Conservation (phyloP, 1,140 invertebrate species). For the Pseudomyrmex dendroicus region DNA sequence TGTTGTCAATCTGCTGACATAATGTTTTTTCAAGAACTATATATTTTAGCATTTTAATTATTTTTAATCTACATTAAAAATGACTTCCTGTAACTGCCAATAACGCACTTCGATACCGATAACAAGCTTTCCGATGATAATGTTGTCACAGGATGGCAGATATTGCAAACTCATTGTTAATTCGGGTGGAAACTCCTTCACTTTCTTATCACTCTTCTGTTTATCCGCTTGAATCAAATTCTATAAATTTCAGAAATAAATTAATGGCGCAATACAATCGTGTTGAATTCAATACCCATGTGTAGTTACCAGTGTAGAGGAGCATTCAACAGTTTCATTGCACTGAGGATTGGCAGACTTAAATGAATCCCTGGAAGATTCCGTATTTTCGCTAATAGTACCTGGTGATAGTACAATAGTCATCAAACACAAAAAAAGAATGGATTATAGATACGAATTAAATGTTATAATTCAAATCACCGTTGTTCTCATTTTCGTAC, state of each 20-base stretch:
- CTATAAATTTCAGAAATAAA: constrained; percentile 63
- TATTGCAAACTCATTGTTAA: constrained; percentile 82
- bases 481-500: constrained; percentile 79
- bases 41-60: neutral
- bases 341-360: constrained; percentile 75
- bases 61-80: neutral
- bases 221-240: constrained; percentile 78
- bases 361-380: constrained; percentile 70
- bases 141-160: constrained; percentile 76
- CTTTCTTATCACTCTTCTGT: constrained; percentile 75
- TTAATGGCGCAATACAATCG: neutral
- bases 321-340: constrained; percentile 70
- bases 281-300: neutral
- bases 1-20: too few relatives aligned
- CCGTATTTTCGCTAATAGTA: constrained; percentile 75
- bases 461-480: constrained; percentile 41
- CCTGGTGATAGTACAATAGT: constrained; percentile 61
- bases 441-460: too few relatives aligned
- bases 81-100: neutral
- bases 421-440: too few relatives aligned
- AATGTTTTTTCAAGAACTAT: neutral
- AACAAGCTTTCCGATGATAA: constrained; percentile 79
- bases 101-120: constrained; percentile 82
- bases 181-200: constrained; percentile 81
- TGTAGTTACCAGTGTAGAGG: constrained; percentile 79